These are phyloP conservation scores for Oncorhynchus tshawytscha DNA, from an alignment of 2,113 vertebrate genomes.

Conservation along the genomic window DNA sequence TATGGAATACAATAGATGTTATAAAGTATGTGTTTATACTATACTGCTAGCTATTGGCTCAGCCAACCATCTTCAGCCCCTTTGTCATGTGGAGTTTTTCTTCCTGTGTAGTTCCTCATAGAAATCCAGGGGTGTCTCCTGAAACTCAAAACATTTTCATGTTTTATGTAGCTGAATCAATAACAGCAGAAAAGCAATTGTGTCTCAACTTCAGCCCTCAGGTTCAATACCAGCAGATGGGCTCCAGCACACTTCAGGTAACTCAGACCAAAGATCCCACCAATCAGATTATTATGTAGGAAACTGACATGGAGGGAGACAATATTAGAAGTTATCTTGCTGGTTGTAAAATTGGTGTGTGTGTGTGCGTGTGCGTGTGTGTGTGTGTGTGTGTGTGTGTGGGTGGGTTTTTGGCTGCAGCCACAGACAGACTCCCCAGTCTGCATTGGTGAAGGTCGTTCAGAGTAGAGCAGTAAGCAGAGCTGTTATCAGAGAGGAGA, in stretches of 20 bases:
- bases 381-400: not conserved
- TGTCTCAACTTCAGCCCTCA: not conserved
- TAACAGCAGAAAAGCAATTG: conserved; percentile 27
- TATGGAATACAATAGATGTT: too few species aligned
- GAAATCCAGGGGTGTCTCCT: too few species aligned
- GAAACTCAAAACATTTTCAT: too few species aligned
- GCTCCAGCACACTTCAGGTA: not conserved
- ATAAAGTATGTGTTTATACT: too few species aligned
- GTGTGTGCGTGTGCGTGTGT: too few species aligned
- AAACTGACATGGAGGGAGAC: not conserved
- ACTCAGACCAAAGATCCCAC: conserved; percentile 1
- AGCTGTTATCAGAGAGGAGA: conserved; percentile 11
- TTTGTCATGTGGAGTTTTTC: too few species aligned
- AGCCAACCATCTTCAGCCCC: too few species aligned
- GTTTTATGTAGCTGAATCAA: conserved; percentile 9
- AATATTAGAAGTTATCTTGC: not conserved
- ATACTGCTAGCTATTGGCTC: too few species aligned
- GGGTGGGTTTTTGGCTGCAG: not conserved
- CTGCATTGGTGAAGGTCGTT: not conserved
- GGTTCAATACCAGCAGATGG: not conserved
- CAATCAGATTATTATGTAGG: not conserved
- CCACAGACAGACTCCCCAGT: not conserved
- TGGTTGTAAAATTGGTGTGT: not conserved
- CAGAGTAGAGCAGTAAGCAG: conserved; percentile 2
- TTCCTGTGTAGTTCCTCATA: too few species aligned